Evolutionary conservation across 2,888 invertebrate species (phyloP).

Genomic region (Platycnemis pennipes): DNA sequence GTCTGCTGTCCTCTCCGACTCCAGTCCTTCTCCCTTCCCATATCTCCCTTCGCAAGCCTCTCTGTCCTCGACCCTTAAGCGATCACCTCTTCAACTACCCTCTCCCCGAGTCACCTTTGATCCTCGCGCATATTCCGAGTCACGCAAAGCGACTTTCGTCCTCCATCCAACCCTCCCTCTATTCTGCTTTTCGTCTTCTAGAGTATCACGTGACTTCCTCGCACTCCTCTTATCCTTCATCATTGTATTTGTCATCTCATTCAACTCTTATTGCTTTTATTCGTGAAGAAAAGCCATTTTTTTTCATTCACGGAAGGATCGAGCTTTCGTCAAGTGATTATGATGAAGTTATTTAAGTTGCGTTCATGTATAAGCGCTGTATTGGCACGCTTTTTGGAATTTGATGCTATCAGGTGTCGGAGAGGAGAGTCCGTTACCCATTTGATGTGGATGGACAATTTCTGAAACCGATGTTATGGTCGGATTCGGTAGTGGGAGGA

Average conservation of each 20-base stretch:
- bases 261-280: neutral
- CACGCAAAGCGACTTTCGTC: slow-evolving; percentile 12
- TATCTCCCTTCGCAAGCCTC: neutral
- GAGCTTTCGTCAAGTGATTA: neutral
- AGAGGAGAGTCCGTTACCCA: too few relatives aligned
- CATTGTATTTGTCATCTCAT: neutral
- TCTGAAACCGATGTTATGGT: too few relatives aligned
- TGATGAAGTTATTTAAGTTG: neutral
- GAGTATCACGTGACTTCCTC: neutral
- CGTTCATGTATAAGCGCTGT: neutral
- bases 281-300: neutral
- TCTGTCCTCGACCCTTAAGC: neutral
- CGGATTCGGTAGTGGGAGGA: too few relatives aligned
- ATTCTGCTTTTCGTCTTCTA: neutral
- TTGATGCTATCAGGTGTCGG: too few relatives aligned
- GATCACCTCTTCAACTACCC: neutral
- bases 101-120: neutral
- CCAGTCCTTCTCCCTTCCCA: neutral
- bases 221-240: neutral
- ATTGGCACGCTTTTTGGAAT: too few relatives aligned
- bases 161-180: neutral
- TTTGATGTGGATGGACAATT: too few relatives aligned
- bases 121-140: neutral
- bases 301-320: neutral
- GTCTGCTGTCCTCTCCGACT: neutral